Base-by-base conservation (phyloP, 2,113 vertebrate genomes). In the Sinocyclocheilus rhinocerous region DNA sequence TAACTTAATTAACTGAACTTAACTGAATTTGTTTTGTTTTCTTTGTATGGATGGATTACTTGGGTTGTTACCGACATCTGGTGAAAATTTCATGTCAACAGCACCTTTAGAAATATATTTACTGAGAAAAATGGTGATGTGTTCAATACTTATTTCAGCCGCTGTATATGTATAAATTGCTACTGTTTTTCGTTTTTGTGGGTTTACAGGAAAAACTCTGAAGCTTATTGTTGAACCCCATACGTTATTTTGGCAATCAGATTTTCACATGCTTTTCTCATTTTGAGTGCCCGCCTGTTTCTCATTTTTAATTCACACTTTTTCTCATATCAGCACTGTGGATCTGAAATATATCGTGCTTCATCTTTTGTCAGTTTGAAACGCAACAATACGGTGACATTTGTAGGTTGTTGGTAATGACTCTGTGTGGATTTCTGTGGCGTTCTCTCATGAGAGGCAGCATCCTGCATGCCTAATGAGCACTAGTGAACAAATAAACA, bases 401-500 rank as follows among this genome's bases (percentile, higher is more conserved):
- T 75, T 83, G 36, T 73, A 55, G 39, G n/a, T 26, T 59, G 22
- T 36, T 61, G 55, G 72, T 50, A 52, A 67, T 80, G 80, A 67
- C 55, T 67, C n/a, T 72, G 50, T 82, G 78, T 81, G 45, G 65
- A 78, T 75, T 65, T 75, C 50, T 85, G 22, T 75, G 15, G 79
- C 7, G 57, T 42, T 33, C 2, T 86, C 57, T 79, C 65, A 65
- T 39, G 9, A 84, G 39, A 78, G 84, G 13, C 48, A 81, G 72
- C 73, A 65, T 79, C 57, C 59, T 59, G 29, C 36, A 69, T 76
- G 42, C 73, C 50, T 87, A 78, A 72, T 86, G 29, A 82, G 76
- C 6, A 72, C 42, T 20, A 83, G 73, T 84, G 80, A 86, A 86
- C 69, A 70, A 76, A 86, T 81, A 82, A 84, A 55, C 81, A 84